Evolutionary conservation across 2,113 vertebrate genomes (phyloP), one percentile per base, ranked within the genome.

Genomic region (Cephalopholis sonnerati): DNA sequence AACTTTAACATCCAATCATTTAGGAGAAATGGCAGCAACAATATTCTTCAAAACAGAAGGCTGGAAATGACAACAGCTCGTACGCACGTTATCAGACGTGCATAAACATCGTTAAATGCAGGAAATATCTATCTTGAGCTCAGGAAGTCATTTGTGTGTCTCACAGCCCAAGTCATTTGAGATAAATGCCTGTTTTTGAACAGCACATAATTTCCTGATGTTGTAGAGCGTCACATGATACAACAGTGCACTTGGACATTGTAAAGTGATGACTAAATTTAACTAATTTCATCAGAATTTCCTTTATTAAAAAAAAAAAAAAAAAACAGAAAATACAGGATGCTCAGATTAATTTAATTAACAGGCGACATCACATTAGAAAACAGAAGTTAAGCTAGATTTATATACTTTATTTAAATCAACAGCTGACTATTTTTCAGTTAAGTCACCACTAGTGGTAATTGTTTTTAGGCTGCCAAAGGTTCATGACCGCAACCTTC

Each of bases 81-180:
- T 15, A 7, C 20, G 1, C 63, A 63, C 68, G 50, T 84, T 75
- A 71, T 72, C 48, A 59, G 70, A 65, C 1, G 18, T 16, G 20
- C 55, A 80, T 86, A 88, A 89, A 87, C 87, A 87, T 65, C 29
- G 59, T 78, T 91, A 93, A 93, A 92, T 17, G 24, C 89, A 88
- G 89, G 90, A 94, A 93, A 79, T 87, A 57, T 84, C 91, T 91
- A 89, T 90, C 81, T 68, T 16, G 36, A 58, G 16, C 29, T 25
- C 87, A 86, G 92, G 91, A 94, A 93, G 87, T 91, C 17, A 84
- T 93, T 87, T 85, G 67, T 84, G 66, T 74, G 64, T 90, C 85
- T 65, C 82, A 81, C 68, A 74, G 79, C 54, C 73, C 24, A 18
- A 82, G 67, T 84, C 81, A 53, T 83, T 44, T 29, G 46, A 77